phyloP scores from a whole-genome alignment of 2,113 vertebrate genomes.

The Otus sunia region DNA sequence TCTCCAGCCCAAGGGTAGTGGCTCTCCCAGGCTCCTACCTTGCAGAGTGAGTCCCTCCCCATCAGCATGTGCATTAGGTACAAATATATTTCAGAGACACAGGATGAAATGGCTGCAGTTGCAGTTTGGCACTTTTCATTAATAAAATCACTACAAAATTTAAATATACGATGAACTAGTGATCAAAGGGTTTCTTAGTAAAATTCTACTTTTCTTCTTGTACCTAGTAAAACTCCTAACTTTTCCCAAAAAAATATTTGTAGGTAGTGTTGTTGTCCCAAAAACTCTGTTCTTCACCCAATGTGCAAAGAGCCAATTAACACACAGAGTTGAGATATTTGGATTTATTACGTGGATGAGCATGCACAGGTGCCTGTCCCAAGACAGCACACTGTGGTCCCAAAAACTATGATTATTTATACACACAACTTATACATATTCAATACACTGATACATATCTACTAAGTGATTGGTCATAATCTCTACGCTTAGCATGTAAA shows the following conservation, averaged over 20 bases:
- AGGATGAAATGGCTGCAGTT: not conserved
- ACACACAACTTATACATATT: no score
- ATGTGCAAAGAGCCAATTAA: no score
- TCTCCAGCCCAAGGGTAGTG: rapidly evolving
- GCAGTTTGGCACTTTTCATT: not conserved
- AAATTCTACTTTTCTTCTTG: not conserved
- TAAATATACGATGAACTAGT: not conserved
- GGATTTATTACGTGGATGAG: no score
- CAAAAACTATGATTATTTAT: no score
- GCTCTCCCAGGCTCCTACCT: not conserved
- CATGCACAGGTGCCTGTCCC: no score
- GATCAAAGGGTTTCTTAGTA: not conserved
- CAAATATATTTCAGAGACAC: not conserved
- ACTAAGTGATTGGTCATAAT: no score
- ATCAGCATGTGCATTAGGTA: rapidly evolving
- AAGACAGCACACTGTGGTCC: no score
- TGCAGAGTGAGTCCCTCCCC: not conserved
- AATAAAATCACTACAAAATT: not conserved
- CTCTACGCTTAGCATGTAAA: no score
- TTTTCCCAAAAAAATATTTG: not conserved
- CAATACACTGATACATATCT: no score
- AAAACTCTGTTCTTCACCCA: no score
- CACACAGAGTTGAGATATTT: no score
- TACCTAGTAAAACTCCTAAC: not conserved
- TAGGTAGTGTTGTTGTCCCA: not conserved